Percentiles rank a stretch among this genome's conserved stretches.
These are phyloP conservation scores for Drosophila recens DNA, from an alignment of 2,888 invertebrate genomes.

Conservation along the genomic window DNA sequence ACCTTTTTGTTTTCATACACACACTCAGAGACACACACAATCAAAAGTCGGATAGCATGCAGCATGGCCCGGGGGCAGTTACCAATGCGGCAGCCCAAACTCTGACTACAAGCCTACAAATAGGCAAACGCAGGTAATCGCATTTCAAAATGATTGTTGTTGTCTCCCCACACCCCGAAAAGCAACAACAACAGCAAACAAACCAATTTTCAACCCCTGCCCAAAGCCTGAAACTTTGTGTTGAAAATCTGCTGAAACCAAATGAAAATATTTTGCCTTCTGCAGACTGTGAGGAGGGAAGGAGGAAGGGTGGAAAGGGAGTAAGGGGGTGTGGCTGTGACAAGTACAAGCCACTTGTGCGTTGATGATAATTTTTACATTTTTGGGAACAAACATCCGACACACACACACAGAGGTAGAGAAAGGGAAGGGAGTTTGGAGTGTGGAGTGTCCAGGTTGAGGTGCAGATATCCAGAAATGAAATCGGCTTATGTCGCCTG, in stretches of 20 bases:
- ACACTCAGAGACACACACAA: slow-evolving; percentile 56
- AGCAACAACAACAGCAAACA: slow-evolving; percentile 39
- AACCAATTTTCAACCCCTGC: slow-evolving; percentile 69
- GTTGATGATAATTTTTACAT: slow-evolving; percentile 78
- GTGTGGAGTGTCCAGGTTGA: slow-evolving; percentile 26
- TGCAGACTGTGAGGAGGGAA: slow-evolving; percentile 5
- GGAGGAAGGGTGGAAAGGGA: background rate
- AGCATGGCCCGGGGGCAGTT: slow-evolving; percentile 44
- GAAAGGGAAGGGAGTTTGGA: slow-evolving; percentile 2
- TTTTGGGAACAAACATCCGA: slow-evolving; percentile 46
- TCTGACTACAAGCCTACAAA: slow-evolving; percentile 69
- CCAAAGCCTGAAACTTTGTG: slow-evolving; percentile 41
- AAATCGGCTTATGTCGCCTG: slow-evolving; percentile 85
- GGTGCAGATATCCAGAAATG: slow-evolving; percentile 51
- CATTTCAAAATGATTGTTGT: slow-evolving; percentile 63
- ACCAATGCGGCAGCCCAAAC: slow-evolving; percentile 30
- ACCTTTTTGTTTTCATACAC: slow-evolving; percentile 77
- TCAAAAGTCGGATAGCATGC: slow-evolving; percentile 82
- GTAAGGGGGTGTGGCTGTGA: slow-evolving; percentile 53
- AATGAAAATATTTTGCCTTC: slow-evolving; percentile 78
- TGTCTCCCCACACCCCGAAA: slow-evolving; percentile 6
- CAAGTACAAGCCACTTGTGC: slow-evolving; percentile 81
- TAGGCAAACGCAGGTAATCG: slow-evolving; percentile 83
- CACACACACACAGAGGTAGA: background rate
- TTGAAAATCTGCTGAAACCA: slow-evolving; percentile 82